Evolutionary conservation across 35 echinoderm and acorn worm genomes (phyloP), one percentile per base, ranked within the genome.

Genomic region (Anneissia japonica): DNA sequence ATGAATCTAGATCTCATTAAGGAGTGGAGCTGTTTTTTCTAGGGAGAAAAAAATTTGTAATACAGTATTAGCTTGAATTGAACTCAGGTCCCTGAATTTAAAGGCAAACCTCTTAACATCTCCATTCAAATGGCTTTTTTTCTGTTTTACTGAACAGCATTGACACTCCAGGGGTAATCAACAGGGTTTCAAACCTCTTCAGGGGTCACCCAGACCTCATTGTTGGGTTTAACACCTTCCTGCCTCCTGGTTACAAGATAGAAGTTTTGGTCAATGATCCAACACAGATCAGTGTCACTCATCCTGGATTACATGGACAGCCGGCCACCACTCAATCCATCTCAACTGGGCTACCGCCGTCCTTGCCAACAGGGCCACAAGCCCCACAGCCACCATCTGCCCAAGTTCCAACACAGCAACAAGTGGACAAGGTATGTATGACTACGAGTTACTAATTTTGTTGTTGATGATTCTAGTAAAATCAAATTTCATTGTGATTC

Each of bases 221-320:
- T 36, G 96, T 99, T 14, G 96, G 96, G 4, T 99, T 99, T 84
- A 99, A 99, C 85, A 99, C 96, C 26, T 99, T 99, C 84, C 79
- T 99, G 31, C 96, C 96, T 9, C 96, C 96, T n/a, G 96, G 96
- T 2, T 99, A 99, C 46, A 99, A 99, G 87, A 99, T 99, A 34
- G 96, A 99, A 79, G 96, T 99, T 12, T 92, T 94, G 36, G 96
- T 89, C 32, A 93, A 84, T 81, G 96, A 99, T 79, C 89, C 91
- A 0, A 94, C 92, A 35, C 89, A 93, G 83, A 93, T 99, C 40
- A 99, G 94, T 74, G 93, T 99, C 38, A 99, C 89, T 34, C 35
- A 38, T 37, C 79, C 79, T 30, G 79, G 79, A 9, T 64, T 64
- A 26, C 79, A 81, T 9, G 79, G 35, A 6, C 3, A 3, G 17